Evolutionary conservation across 1,140 invertebrate genomes (phyloP), one percentile per base, ranked within the genome.

Genomic region (Uloborus diversus): DNA sequence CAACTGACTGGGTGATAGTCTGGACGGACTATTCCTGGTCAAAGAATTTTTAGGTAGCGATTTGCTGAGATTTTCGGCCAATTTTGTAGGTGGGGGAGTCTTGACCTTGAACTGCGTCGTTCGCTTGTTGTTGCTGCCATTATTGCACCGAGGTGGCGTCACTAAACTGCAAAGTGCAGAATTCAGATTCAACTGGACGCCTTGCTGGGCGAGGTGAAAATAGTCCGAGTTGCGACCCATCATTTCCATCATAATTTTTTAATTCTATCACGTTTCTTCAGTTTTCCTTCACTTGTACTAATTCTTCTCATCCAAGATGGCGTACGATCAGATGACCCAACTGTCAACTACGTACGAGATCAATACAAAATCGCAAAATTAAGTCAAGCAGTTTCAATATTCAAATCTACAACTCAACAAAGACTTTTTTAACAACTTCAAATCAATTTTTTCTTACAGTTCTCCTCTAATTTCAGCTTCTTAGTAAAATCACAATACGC

Each of bases 11-110:
- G 70, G 70, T 49, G 70, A 73, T 53, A 73, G 5, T 62, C 70
- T 73, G 73, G 73, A 78, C 73, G 73, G 73, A 78, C 73, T 78
- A 32, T 65, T 37, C 61, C 73, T 25, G 37, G 37, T 33, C 32
- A 23, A 47, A 33, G 47, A 57, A 56, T 28, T 20, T 59, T 59
- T 59, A 14, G 71, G 42, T 49, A 62, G 42, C n/a, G 71, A 64
- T 64, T 49, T 73, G 57, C 70, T 73, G 2, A 23, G 37, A 33
- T 73, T 61, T 25, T 73, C 57, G 23, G 70, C 56, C 27, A 57
- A 35, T 28, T 28, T 73, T 27, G 28, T 17, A 9, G 70, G 27
- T 27, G 59, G 59, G 17, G 59, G 71, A 4, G 59, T 53, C 3
- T 35, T 33, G 9, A 64, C 37, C 20, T 62, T 62, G 9, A 35